Base-by-base conservation (phyloP, 2,888 invertebrate species). In the Tromatobia lineatoria region DNA sequence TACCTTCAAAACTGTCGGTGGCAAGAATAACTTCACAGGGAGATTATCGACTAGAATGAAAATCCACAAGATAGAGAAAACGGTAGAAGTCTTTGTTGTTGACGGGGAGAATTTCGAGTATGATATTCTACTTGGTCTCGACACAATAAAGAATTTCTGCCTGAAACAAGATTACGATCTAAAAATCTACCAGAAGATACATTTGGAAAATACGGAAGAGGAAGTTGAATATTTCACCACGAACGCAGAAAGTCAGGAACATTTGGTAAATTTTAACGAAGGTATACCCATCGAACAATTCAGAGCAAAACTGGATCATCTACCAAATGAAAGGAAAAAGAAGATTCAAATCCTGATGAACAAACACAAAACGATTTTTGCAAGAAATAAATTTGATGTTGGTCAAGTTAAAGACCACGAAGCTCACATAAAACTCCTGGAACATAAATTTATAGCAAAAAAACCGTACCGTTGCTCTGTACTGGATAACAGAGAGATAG, bases 81-180 rank as follows among this genome's bases (percentile, higher is more conserved):
- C 54, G 1, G 76, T 86, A 25, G 76, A 88, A 50, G 74, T 87
- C 42, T 88, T 87, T 54, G 82, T 88, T n/a, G 77, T 88, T n/a
- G 81, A 89, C 29, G 84, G 88, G 74, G 82, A 88, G 83, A 84
- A 88, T 66, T 89, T 90, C 50, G 85, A 88, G 47, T 87, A 89
- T 82, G 87, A 90, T 74, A 85, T 90, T 59, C 69, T 90, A 57
- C 82, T 90, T 13, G 88, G 89, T 57, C 75, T 90, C 77, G 90
- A 90, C 78, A 85, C 85, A 18, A 89, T 90, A 85, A 85, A 87
- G 67, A 88, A 88, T 42, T 90, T 88, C 79, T 75, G 87, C 70
- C 77, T 89, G 64, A 87, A 78, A 10, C 89, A 90, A 71, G 82
- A 88, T 77, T 87, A 90, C 76, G 80, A 90, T 54, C 81, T 89